A percentile compares a stretch with the other conserved stretches of the same genome.
These are phyloP conservation scores for Sorex araneus DNA, from an alignment of 2,113 vertebrate species.

Conservation along the genomic window DNA sequence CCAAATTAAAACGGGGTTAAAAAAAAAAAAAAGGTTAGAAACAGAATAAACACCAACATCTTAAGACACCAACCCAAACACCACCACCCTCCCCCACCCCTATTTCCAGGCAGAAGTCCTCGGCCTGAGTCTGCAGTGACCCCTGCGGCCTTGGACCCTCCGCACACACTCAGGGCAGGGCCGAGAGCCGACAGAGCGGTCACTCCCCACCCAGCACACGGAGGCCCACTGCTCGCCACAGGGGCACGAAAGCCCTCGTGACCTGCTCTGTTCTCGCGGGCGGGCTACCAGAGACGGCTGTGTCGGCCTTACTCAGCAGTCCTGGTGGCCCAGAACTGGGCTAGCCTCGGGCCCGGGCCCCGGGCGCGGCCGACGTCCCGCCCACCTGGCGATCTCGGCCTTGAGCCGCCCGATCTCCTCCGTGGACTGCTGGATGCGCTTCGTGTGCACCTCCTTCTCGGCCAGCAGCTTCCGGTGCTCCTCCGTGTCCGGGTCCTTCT, in stretches of 20 bases:
- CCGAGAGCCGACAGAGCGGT: not conserved
- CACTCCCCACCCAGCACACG: too few relatives aligned
- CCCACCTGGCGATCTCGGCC: conserved; percentile 93
- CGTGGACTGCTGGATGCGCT: conserved; percentile 96
- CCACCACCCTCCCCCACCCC: too few relatives aligned
- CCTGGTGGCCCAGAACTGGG: too few relatives aligned
- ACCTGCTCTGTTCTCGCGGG: too few relatives aligned
- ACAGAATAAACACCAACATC: not conserved
- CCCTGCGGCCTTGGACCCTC: not conserved
- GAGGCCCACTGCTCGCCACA: too few relatives aligned
- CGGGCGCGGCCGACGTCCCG: too few relatives aligned
- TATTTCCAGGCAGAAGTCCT: too few relatives aligned
- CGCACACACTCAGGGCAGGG: not conserved
- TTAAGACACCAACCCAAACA: not conserved
- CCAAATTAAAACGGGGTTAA: not conserved
- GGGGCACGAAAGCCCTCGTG: too few relatives aligned
- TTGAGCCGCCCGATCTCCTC: conserved; percentile 95
- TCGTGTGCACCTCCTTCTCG: conserved; percentile 95
- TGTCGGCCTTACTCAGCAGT: too few relatives aligned
- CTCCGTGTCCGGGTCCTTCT: conserved; percentile 97
- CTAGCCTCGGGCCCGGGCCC: too few relatives aligned
- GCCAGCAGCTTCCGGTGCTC: conserved; percentile 96
- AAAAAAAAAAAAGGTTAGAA: not conserved
- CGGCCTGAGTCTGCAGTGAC: not conserved
- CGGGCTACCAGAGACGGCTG: too few relatives aligned